Evolutionary conservation across 2,113 vertebrate species (phyloP), one percentile per base, ranked within the genome.

Genomic region (Dasyurus viverrinus): DNA sequence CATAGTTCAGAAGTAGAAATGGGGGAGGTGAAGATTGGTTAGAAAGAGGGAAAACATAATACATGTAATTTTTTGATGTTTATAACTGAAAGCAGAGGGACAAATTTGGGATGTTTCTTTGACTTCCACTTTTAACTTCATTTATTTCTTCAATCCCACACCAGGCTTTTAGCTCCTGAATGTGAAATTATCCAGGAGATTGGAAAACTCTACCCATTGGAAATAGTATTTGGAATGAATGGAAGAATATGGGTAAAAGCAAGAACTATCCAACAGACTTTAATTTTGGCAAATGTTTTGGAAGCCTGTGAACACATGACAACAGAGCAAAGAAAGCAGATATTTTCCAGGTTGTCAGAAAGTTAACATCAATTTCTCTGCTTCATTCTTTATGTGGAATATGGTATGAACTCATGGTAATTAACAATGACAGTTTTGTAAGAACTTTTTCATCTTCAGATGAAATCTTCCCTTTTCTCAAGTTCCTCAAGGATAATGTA

Each of bases 231-330:
- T 93, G 99, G 99, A 55, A 98, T 99, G 99, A 99, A 99, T 92
- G 99, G 99, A 94, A 99, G 99, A 93, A 98, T 99, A 96, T 99
- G 99, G 99, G 99, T 99, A 91, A 99, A 99, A 76, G 98, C 99
- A 25, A 98, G 98, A 98, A 99, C 98, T 91, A 93, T 99, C 94
- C 99, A 99, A 98, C 99, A 99, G 98, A 99, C 99, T 14, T 98
- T 99, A 98, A 99, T 99, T 97, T 93, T 99, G 54, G 99, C 99
- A 54, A 99, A 99, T 97, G 98, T 99, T 93, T 98, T 99, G 98
- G 99, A 99, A 98, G 99, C 99, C 95, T 99, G 98, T 97, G 99
- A 99, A 97, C 99, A 99, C 97, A 99, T 99, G 99, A 99, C 99
- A 27, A 30, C 98, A 7, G 98, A 98, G 52, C 99, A 99, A 98